Conservation (phyloP, 2,113 vertebrate genomes). For the Cervus canadensis region DNA sequence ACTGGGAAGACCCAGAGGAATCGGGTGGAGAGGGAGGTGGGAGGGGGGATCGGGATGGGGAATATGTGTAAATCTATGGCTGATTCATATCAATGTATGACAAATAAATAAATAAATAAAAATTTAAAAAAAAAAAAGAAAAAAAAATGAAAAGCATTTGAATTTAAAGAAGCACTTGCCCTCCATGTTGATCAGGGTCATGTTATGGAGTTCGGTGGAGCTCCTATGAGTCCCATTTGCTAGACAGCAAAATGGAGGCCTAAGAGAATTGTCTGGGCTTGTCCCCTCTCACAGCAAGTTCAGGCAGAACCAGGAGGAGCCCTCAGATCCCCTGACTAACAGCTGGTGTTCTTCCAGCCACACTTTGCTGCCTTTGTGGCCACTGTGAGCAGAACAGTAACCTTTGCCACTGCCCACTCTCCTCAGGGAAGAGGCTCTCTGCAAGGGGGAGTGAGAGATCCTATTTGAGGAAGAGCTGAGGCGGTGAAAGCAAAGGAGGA, state of each 20-base stretch:
- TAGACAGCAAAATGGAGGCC: not conserved
- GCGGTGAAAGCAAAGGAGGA: not conserved
- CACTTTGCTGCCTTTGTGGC: not conserved
- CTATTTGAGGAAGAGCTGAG: not conserved
- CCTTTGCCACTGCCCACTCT: not conserved
- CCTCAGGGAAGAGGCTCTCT: not conserved
- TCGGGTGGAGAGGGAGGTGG: too few relatives aligned
- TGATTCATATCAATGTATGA: too few relatives aligned
- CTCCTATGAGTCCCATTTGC: not conserved
- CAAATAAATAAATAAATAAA: too few relatives aligned
- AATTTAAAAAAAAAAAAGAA: too few relatives aligned
- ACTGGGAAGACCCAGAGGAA: too few relatives aligned
- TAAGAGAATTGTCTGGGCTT: constrained; percentile 6
- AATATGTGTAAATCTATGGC: too few relatives aligned
- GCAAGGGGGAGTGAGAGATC: not conserved
- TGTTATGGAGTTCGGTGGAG: not conserved
- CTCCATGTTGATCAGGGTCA: constrained; percentile 8
- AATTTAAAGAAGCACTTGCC: not conserved
- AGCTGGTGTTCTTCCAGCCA: not conserved
- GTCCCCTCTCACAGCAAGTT: not conserved
- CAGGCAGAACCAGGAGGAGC: not conserved
- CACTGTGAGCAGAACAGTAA: not conserved
- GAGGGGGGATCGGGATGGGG: too few relatives aligned
- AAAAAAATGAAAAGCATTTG: not conserved
- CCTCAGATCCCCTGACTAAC: not conserved